Evolutionary conservation across 2,113 vertebrate genomes (phyloP).

Genomic region (Elephas maximus): DNA sequence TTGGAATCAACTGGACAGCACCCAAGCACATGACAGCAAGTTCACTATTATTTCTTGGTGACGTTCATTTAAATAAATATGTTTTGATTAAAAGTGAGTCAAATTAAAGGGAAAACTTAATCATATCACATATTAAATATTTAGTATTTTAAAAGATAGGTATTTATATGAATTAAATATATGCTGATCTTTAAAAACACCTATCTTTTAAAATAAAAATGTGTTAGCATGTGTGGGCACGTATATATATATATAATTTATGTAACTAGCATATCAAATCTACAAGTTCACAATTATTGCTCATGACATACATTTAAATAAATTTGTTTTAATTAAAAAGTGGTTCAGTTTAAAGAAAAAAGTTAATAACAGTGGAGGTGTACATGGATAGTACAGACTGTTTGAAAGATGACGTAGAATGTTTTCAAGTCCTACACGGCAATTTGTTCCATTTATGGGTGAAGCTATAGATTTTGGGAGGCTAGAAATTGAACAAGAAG

Average conservation of each 20-base stretch:
- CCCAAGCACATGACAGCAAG: too few relatives aligned
- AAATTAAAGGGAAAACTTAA: not conserved
- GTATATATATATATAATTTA: not conserved
- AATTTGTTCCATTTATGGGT: not conserved
- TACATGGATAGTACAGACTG: not conserved
- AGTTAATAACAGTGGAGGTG: not conserved
- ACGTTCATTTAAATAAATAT: too few relatives aligned
- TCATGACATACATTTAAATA: not conserved
- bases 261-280: not conserved
- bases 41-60: not conserved
- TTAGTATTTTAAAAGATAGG: not conserved
- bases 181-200: not conserved
- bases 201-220: not conserved
- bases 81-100: not conserved
- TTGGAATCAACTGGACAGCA: too few relatives aligned
- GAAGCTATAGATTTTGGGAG: not conserved
- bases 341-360: not conserved
- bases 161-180: not conserved
- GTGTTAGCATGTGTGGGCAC: not conserved
- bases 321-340: slow-evolving; percentile 9
- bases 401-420: not conserved
- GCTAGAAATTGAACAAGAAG: not conserved
- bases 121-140: too few relatives aligned
- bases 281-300: not conserved
- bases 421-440: not conserved